Percentiles rank a stretch among this genome's conserved stretches.
These are phyloP conservation scores for Callorhinus ursinus DNA, from an alignment of 2,113 vertebrate species.

Conservation along the genomic window DNA sequence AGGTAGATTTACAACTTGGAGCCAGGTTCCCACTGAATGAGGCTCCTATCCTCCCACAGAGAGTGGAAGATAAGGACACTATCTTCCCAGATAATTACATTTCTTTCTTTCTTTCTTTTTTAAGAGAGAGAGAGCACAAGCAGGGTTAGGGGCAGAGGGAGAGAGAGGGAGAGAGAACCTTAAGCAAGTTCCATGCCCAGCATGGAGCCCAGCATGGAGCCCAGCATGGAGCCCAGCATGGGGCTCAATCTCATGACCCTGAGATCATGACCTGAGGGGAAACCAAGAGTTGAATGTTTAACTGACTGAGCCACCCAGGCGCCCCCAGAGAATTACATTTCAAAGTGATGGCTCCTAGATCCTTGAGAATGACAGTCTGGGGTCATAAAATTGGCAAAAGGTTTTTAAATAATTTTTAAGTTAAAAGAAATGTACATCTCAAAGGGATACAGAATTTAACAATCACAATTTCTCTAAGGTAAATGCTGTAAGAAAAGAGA, in stretches of 20 bases:
- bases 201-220: not conserved
- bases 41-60: fast-evolving
- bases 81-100: not conserved
- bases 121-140: not conserved
- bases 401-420: not conserved
- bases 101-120: not conserved
- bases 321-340: not conserved
- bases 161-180: not conserved
- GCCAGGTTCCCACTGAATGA: not conserved
- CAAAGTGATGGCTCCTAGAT: not conserved
- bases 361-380: not conserved
- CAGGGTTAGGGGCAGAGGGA: not conserved
- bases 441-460: not conserved
- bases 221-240: not conserved
- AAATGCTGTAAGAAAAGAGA: not conserved
- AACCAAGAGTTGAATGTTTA: not conserved
- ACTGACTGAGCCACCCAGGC: not conserved
- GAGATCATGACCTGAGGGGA: not conserved
- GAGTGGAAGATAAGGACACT: not conserved
- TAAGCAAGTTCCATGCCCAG: not conserved
- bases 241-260: not conserved
- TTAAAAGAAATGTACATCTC: not conserved
- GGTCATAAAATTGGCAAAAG: not conserved
- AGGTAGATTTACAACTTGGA: not conserved
- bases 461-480: not conserved